Conservation (phyloP, 2,797 vertebrate species). For the Tangara arthus region DNA sequence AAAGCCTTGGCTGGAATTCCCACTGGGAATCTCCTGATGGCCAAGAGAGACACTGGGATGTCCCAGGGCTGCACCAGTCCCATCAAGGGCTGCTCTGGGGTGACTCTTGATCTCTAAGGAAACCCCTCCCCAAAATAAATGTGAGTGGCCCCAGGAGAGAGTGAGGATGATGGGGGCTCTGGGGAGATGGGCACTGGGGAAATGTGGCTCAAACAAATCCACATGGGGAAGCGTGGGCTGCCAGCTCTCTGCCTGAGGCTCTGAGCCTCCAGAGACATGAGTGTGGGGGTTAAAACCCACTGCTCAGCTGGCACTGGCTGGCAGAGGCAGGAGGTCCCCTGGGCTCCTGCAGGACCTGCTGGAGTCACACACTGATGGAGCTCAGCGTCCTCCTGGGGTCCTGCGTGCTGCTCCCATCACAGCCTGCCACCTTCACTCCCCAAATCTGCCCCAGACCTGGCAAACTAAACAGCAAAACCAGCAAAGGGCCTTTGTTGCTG, state of each 20-base stretch:
- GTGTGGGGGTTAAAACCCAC: not conserved
- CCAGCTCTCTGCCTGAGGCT: not conserved
- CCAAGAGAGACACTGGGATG: not conserved
- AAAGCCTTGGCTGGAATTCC: not conserved
- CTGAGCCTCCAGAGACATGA: not conserved
- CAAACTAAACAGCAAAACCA: not conserved
- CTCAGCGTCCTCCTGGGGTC: not conserved
- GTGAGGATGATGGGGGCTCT: not conserved
- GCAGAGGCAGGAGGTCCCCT: not conserved
- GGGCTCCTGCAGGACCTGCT: not conserved
- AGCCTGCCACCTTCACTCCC: not conserved
- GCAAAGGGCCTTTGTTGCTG: not conserved
- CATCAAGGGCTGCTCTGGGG: not conserved
- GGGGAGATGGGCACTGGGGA: not conserved
- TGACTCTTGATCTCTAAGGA: not conserved
- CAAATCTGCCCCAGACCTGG: not conserved
- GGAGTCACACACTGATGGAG: not conserved
- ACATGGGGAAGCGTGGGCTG: not conserved
- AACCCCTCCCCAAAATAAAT: fast-evolving
- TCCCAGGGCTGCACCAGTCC: not conserved
- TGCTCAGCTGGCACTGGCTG: not conserved
- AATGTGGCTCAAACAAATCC: not conserved
- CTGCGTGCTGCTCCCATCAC: fast-evolving
- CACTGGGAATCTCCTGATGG: not conserved
- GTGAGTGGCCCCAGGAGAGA: not conserved